phyloP scores from a whole-genome alignment of 2,797 vertebrate genomes.

The Anguilla pacifica region DNA sequence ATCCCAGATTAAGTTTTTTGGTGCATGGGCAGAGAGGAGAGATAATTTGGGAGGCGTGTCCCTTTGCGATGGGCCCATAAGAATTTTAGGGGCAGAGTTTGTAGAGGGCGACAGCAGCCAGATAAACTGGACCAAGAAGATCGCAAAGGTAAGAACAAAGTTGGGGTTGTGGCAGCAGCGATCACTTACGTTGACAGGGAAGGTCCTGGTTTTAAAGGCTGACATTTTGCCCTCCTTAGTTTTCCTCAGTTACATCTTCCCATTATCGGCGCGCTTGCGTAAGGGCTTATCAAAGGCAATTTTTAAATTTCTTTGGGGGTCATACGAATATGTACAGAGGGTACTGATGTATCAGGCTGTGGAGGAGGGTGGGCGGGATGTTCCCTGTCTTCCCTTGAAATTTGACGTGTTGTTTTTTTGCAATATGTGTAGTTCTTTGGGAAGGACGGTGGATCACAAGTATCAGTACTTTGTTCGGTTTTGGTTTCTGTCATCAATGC shows the following conservation, averaged over 20 bases:
- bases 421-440: too few species aligned
- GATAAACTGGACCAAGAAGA: background rate
- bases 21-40: background rate
- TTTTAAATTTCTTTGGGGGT: background rate
- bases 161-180: background rate
- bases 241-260: background rate
- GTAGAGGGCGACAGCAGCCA: background rate
- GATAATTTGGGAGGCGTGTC: background rate
- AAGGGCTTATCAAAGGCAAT: background rate
- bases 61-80: background rate
- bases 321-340: background rate
- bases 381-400: background rate
- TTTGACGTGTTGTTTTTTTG: background rate
- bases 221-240: background rate
- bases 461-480: too few species aligned
- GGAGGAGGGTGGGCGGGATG: background rate
- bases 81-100: background rate
- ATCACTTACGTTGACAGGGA: background rate
- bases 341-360: background rate
- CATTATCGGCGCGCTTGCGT: background rate
- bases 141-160: background rate
- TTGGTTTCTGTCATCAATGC: background rate
- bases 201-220: background rate
- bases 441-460: too few species aligned
- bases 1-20: background rate